Evolutionary conservation across 2,888 invertebrate genomes (phyloP), one percentile per base, ranked within the genome.

Genomic region (Cistogaster globosa): DNA sequence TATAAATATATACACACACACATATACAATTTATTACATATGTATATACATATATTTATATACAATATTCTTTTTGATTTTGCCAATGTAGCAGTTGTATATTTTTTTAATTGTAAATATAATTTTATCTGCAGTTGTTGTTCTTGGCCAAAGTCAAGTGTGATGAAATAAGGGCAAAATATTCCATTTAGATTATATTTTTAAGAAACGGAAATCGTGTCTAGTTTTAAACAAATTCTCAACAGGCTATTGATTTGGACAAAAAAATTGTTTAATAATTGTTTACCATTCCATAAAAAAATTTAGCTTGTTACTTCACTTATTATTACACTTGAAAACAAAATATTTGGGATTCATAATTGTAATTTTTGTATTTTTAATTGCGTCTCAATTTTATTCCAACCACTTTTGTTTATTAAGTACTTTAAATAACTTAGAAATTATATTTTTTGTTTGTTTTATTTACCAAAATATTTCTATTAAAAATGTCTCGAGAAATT

Each of bases 61-160:
- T 53, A 4, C 9, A 26, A 38, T 12, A n/a, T 8, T 20, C 11
- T 38, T 2, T 42, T 42, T 12, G 14, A 16, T 11, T 58, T 32
- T 48, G 14, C 48, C n/a, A 4, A 5, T 48, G 48, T 48, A 48
- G 5, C 48, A 48, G 48, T 42, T 12, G 14, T 51, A 9, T 2
- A 9, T 60, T 77, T 68, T 77, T 38, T 45, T 7, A 8, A 22
- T 51, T 55, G 62, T 63, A 26, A 32, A 32, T 62, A 51, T 60
- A 18, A 22, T 71, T 79, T 53, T 68, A 38, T 51, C 26, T 83
- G 67, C 55, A 38, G 53, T 67, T 86, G 72, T 84, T 86, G 86
- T 86, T 88, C 83, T 86, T 88, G 86, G 85, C 67, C 86, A 88
- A 86, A 83, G 86, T 82, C 81, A 81, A 85, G 65, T 62, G 53